Evolutionary conservation across 2,113 vertebrate genomes (phyloP).

Genomic region (Ictalurus punctatus): DNA sequence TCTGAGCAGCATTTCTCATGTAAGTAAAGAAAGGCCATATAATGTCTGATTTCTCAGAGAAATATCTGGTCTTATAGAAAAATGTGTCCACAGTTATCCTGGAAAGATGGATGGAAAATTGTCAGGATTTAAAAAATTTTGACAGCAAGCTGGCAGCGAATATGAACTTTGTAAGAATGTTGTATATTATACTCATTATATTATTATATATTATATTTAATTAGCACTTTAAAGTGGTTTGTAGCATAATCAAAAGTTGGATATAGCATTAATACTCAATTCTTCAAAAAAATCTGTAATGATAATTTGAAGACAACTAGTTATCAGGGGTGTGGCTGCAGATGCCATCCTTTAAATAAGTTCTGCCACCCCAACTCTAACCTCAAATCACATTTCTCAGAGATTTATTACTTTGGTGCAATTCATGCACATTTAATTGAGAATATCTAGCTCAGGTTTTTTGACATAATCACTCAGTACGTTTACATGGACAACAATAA

Average conservation of each 20-base stretch:
- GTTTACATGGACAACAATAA: no score
- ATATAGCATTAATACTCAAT: neutral
- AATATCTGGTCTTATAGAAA: constrained; percentile 4
- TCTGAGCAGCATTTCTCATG: constrained; percentile 11
- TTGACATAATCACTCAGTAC: neutral
- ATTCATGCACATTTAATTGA: neutral
- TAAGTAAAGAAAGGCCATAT: neutral
- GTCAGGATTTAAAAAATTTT: neutral
- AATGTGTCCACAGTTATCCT: constrained; percentile 15
- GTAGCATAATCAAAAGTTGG: neutral
- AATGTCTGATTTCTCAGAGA: neutral
- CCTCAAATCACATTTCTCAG: neutral
- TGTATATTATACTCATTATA: neutral
- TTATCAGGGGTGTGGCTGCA: neutral
- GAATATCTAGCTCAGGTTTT: neutral
- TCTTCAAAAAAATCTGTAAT: neutral
- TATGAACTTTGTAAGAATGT: neutral
- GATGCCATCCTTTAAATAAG: neutral
- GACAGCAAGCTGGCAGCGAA: neutral
- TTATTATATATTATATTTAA: neutral
- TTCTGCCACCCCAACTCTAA: neutral
- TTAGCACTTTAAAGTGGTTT: neutral
- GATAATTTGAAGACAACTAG: neutral
- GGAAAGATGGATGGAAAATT: constrained; percentile 28
- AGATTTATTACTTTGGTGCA: neutral